phyloP scores from a whole-genome alignment of 1,140 invertebrate genomes.

The Littorina saxatilis region DNA sequence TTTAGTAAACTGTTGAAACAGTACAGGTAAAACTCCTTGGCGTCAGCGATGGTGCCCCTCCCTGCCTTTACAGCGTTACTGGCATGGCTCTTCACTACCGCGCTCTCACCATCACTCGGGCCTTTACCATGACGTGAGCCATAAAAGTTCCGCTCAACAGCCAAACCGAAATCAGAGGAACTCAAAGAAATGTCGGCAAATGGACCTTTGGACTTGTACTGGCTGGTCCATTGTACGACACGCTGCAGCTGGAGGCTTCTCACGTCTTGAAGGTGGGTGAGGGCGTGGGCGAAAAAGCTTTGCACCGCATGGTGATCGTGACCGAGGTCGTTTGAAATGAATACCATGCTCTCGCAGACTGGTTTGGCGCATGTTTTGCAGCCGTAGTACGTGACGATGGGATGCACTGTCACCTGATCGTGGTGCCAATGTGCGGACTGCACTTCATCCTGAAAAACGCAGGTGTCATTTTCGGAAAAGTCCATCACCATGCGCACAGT shows the following conservation, averaged over 20 bases:
- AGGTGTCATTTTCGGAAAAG: conserved; percentile 32
- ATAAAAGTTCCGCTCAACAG: conserved; percentile 40
- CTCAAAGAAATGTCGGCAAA: conserved; percentile 37
- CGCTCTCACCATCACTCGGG: no score
- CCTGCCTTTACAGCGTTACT: conserved; percentile 34
- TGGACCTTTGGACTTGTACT: conserved; percentile 51
- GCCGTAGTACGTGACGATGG: conserved; percentile 30
- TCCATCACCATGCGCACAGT: conserved; percentile 29
- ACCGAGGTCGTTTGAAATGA: conserved; percentile 44
- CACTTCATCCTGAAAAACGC: conserved; percentile 29
- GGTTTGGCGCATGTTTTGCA: conserved; percentile 36
- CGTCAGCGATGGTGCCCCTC: conserved; percentile 7
- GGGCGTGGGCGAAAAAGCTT: conserved; percentile 14
- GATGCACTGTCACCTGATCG: conserved; percentile 26
- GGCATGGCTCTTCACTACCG: no score
- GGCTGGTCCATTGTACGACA: conserved; percentile 44
- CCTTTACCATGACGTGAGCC: conserved; percentile 49
- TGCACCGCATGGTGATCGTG: conserved; percentile 50
- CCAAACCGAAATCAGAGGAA: conserved; percentile 16
- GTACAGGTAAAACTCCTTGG: no score
- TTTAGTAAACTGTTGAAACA: no score
- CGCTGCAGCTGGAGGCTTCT: conserved; percentile 17
- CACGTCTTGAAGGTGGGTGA: conserved; percentile 24
- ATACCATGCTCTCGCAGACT: conserved; percentile 38
- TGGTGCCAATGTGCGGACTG: conserved; percentile 38